A percentile compares a stretch with the other conserved stretches of the same genome.
Evolutionary conservation across 2,888 invertebrate species (phyloP).

Genomic region (Agrochola macilenta): DNA sequence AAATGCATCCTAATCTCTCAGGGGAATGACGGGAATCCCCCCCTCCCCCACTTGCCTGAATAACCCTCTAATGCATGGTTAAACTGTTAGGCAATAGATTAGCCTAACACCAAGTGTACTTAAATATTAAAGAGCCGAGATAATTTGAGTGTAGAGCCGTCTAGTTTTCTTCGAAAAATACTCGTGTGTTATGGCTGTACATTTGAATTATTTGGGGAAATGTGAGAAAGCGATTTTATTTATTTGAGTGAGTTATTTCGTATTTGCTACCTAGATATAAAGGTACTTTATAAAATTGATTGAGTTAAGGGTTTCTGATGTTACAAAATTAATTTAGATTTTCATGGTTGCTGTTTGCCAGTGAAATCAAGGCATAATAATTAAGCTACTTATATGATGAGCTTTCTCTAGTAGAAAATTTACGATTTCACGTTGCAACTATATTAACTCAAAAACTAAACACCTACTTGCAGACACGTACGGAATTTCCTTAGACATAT

Average conservation of each 20-base stretch:
- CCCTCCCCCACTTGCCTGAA: conserved; percentile 29
- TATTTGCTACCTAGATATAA: background rate
- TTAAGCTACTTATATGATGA: background rate
- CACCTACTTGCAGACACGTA: background rate
- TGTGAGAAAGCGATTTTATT: conserved; percentile 9
- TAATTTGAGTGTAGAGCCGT: conserved; percentile 46
- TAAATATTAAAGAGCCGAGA: conserved; percentile 56
- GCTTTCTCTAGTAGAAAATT: background rate
- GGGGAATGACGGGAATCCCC: conserved; percentile 42
- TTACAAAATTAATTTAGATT: background rate
- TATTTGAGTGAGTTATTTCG: conserved; percentile 26
- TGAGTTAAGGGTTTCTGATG: background rate
- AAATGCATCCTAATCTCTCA: conserved; percentile 59
- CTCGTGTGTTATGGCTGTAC: conserved; percentile 10
- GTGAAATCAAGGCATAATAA: background rate
- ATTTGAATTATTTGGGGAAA: conserved; percentile 39
- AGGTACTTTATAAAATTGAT: background rate
- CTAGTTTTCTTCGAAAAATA: conserved; percentile 44
- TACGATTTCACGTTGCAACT: background rate
- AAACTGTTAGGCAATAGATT: conserved; percentile 53
- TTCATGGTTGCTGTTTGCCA: background rate
- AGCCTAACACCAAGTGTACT: conserved; percentile 40
- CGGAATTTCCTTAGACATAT: background rate
- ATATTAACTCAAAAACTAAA: background rate
- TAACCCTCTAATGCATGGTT: conserved; percentile 55